Base-by-base conservation (phyloP, 2,888 invertebrate species). In the Tipula vernalis region DNA sequence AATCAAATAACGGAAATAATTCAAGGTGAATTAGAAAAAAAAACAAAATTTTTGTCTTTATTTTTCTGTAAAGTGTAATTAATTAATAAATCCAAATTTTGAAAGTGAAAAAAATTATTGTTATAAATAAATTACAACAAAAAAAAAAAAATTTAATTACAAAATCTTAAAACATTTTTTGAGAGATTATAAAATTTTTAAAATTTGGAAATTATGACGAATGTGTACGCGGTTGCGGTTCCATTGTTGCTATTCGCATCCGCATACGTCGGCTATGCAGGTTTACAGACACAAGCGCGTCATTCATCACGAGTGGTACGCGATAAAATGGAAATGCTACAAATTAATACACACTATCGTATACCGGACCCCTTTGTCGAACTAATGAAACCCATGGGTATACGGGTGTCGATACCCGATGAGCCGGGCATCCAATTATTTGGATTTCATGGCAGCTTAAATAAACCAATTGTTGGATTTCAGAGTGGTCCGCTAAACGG, bases 381-480 rank as follows among this genome's bases (percentile, higher is more conserved):
- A n/a, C n/a, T 39, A 15, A n/a, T 84, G n/a, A 15, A n/a, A 39
- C 84, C 84, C 15, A 84, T 39, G 39, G 84, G 84, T 0, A n/a
- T 84, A 13, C 13, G 41, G 3, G 84, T 84, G 2, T 84, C 84
- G 84, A 84, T 84, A 84, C 84, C 84, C 2, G 39, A 86, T n/a
- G 47, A 47, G n/a, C 28, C 44, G 1, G 86, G 86, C 13, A 10
- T 86, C 4, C 36, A 86, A 36, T 18, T 84, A 10, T 86, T 86
- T 15, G 36, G n/a, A 3, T 86, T 86, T n/a, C 86, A 86, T 36
- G 86, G 86, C 13, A 71, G 39, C 4, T 15, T 86, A 13, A 86
- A 86, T 57, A 83, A 12, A 36, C 42, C 83, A 6, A 41, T 86
- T 47, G 18, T 18, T 36, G 51, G 71, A 71, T 57, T 86, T 4